A percentile compares a stretch with the other conserved stretches of the same genome.
These are phyloP conservation scores for Perithous albicinctus DNA, from an alignment of 2,888 invertebrate species.

Conservation along the genomic window DNA sequence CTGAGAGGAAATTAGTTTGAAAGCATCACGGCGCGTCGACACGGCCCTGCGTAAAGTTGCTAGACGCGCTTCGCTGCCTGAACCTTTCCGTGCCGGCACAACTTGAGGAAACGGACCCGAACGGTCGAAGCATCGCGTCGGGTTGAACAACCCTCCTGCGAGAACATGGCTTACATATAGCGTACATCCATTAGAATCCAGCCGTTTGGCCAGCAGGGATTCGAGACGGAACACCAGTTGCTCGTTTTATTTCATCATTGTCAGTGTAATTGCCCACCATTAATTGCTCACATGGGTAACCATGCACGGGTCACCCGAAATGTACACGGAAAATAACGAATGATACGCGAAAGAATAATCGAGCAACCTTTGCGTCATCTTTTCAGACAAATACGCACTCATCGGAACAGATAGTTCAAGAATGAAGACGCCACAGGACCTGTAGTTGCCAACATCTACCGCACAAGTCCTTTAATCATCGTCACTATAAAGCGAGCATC, in stretches of 20 bases:
- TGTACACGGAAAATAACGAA: background rate
- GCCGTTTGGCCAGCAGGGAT: background rate
- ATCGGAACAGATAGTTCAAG: too few species aligned
- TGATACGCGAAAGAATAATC: background rate
- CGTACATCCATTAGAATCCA: slow-evolving; percentile 24
- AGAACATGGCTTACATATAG: slow-evolving; percentile 54
- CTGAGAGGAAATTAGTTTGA: slow-evolving; percentile 51
- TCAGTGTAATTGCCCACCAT: background rate
- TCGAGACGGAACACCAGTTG: background rate
- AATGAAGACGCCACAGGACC: too few species aligned
- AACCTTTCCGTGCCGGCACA: slow-evolving; percentile 69
- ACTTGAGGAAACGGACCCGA: slow-evolving; percentile 68
- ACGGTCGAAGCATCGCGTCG: slow-evolving; percentile 62
- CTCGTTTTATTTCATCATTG: background rate
- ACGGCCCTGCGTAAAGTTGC: slow-evolving; percentile 57
- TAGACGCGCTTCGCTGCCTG: slow-evolving; percentile 69
- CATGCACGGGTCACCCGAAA: background rate
- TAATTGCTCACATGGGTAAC: too few species aligned
- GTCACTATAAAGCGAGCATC: background rate
- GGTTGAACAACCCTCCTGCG: slow-evolving; percentile 71
- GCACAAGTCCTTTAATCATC: slow-evolving; percentile 17
- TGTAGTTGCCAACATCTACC: background rate
- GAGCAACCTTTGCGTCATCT: too few species aligned
- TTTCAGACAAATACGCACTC: too few species aligned
- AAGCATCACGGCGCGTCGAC: slow-evolving; percentile 34